Evolutionary conservation across 2,797 vertebrate species (phyloP).

Genomic region (Urophycis tenuis): DNA sequence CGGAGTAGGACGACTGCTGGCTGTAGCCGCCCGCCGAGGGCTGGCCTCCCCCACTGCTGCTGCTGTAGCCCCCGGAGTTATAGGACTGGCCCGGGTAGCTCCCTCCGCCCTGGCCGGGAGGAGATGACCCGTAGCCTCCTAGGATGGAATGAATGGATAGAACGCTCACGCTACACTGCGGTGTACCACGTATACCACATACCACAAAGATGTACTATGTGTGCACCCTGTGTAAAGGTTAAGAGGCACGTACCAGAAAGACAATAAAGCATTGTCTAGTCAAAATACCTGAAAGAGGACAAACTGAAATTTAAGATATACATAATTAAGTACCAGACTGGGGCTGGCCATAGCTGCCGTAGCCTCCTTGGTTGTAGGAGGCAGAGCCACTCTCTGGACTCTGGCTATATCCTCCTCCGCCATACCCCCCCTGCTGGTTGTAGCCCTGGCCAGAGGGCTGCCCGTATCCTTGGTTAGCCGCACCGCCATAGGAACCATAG

Average conservation of each 20-base stretch:
- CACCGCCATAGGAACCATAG: slow-evolving; percentile 78
- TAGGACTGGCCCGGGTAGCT: slow-evolving; percentile 63
- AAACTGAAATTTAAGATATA: background rate
- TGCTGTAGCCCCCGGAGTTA: slow-evolving; percentile 68
- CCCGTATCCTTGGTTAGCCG: slow-evolving; percentile 73
- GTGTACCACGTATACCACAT: too few species aligned
- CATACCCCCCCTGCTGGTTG: slow-evolving; percentile 74
- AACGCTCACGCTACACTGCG: background rate
- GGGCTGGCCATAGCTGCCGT: slow-evolving; percentile 75
- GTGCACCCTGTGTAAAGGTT: too few species aligned
- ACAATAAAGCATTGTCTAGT: background rate
- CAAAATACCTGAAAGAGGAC: background rate
- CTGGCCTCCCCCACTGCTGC: slow-evolving; percentile 50
- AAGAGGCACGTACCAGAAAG: too few species aligned
- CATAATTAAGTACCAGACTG: slow-evolving; percentile 67
- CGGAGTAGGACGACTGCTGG: slow-evolving; percentile 78
- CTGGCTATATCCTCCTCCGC: slow-evolving; percentile 62
- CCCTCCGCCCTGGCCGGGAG: slow-evolving; percentile 67
- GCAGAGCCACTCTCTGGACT: slow-evolving; percentile 65
- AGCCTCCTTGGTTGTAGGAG: slow-evolving; percentile 77
- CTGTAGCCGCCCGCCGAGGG: slow-evolving; percentile 72
- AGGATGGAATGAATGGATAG: background rate
- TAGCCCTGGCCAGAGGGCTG: slow-evolving; percentile 76
- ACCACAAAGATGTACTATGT: background rate
- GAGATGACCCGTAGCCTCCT: slow-evolving; percentile 77